Percentiles rank a stretch among this genome's conserved stretches.
These are phyloP conservation scores for Theropithecus gelada DNA, from an alignment of 2,113 vertebrate species.

Conservation along the genomic window DNA sequence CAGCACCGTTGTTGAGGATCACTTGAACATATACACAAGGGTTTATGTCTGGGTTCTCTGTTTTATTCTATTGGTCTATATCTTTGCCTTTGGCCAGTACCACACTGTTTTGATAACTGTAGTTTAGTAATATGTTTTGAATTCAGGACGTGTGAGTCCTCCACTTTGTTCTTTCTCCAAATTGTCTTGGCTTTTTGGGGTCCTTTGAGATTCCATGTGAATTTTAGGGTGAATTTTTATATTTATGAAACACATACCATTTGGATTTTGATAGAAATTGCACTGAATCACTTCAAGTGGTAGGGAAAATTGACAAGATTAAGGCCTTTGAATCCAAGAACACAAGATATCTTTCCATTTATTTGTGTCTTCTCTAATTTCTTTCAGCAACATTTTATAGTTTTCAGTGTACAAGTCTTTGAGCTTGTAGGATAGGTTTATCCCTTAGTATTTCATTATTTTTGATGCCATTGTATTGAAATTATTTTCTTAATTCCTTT, in stretches of 20 bases:
- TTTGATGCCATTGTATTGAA: background rate
- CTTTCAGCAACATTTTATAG: background rate
- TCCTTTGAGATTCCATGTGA: background rate
- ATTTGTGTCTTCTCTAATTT: background rate
- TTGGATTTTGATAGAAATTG: background rate
- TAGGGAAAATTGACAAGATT: background rate
- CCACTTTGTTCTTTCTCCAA: background rate
- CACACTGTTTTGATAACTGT: background rate
- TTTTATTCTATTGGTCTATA: background rate
- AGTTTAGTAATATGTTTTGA: background rate
- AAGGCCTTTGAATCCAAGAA: background rate
- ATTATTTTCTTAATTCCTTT: too few relatives aligned
- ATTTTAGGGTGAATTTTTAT: background rate
- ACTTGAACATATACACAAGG: background rate
- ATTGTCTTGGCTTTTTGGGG: background rate
- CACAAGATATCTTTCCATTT: background rate
- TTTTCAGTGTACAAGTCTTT: background rate
- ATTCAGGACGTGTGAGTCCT: background rate
- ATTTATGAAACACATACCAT: background rate
- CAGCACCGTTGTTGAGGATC: background rate
- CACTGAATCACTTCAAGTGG: background rate
- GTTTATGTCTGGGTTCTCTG: background rate
- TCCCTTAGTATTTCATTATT: background rate
- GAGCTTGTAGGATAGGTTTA: background rate
- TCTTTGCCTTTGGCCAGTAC: background rate